Evolutionary conservation across 2,888 invertebrate species (phyloP), one percentile per base, ranked within the genome.

Genomic region (Lycaena phlaeas): DNA sequence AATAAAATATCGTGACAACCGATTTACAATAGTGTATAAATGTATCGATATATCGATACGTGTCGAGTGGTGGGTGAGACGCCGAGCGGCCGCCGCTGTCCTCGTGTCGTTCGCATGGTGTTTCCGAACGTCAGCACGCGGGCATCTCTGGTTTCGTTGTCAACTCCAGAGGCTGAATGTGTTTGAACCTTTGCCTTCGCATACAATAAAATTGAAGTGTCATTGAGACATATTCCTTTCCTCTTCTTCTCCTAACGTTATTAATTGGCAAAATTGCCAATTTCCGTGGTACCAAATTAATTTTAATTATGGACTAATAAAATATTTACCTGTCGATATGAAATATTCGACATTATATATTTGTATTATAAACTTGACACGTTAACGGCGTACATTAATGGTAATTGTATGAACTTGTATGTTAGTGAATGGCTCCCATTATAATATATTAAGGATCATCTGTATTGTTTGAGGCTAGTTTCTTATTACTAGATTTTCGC

Each of bases 81-180:
- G 18, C 42, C 37, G 39, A 39, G 38, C 45, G 50, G 50, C 49
- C 50, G 46, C 48, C 50, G 49, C 54, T 51, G 51, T 48, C 46
- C 55, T 53, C 54, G 52, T 52, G 55, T 59, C 61, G 57, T 50
- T 61, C 57, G 56, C 54, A 61, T 68, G 66, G 69, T 69, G 69
- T 71, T 68, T 67, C 67, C 67, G 61, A 61, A 63, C 61, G 51
- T 43, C 41, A 44, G 39, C 36, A 22, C 41, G 41, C 14, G 14
- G 5, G 6, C 29, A 2, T 11, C 12, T 10, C 3, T 29, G 6
- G 11, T 12, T 30, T 4, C 5, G 5, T 14, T 30, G 14, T 12
- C 30, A 14, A 14, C 30, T 14, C 12, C 4, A 4, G 9, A 22
- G 22, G 22, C 22, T 22, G 22, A 22, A 7, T 22, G 22, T 22